These are phyloP conservation scores for Heterocephalus glaber DNA, from an alignment of 2,113 vertebrate genomes.

Conservation along the genomic window DNA sequence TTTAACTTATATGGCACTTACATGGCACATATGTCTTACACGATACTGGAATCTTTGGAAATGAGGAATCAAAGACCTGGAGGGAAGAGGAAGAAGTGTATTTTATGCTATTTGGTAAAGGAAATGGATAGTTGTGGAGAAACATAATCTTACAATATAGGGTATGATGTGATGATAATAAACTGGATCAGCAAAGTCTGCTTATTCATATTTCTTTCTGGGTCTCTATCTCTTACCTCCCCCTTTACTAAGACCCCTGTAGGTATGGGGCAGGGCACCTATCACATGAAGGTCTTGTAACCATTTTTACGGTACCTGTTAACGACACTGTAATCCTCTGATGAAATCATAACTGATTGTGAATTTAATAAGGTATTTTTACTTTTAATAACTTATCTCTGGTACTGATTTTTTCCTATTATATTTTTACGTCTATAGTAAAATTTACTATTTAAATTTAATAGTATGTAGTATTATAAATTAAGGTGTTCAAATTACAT, in stretches of 20 bases:
- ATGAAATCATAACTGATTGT: not conserved
- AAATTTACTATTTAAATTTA: conserved; percentile 52
- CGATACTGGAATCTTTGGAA: not conserved
- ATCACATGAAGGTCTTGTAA: not conserved
- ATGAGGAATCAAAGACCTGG: not conserved
- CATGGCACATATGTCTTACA: not conserved
- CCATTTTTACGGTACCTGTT: not conserved
- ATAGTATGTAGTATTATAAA: not conserved
- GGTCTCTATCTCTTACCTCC: too few relatives aligned
- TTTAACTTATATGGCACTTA: not conserved
- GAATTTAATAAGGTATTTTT: conserved; percentile 1
- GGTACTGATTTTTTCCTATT: not conserved
- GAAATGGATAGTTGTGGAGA: not conserved
- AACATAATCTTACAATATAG: not conserved
- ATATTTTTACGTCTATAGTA: not conserved
- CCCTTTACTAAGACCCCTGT: too few relatives aligned
- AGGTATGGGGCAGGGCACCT: too few relatives aligned
- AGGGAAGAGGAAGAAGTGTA: not conserved
- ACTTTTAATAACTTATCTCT: not conserved
- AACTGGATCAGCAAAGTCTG: not conserved
- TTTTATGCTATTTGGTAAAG: not conserved
- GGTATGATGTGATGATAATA: not conserved
- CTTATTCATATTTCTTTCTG: not conserved
- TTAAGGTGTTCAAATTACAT: not conserved
- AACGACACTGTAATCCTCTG: not conserved